Evolutionary conservation across 2,113 vertebrate species (phyloP), one percentile per base, ranked within the genome.

Genomic region (Ginglymostoma cirratum): DNA sequence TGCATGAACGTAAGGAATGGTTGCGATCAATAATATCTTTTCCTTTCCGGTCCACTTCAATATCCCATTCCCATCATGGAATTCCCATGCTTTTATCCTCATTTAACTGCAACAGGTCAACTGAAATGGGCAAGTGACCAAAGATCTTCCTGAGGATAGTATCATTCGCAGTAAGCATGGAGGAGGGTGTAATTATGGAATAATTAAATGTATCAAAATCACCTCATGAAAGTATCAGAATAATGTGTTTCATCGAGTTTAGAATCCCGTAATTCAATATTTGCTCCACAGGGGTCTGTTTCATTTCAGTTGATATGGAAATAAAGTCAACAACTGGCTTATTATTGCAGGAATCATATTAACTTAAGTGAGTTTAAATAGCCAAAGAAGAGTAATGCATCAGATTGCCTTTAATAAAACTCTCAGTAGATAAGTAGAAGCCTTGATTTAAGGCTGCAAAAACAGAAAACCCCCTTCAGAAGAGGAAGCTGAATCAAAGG

Each of bases 311-410:
- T 55, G 48, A 15, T 90, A 90, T 61, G 87, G 87, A 90, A 90
- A 61, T 90, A 90, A 90, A 90, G 87, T 90, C 87, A 90, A 90
- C 87, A 90, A 90, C 87, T 90, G 52, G 87, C 87, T 90, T 90
- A 10, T 90, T 90, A 90, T 61, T 90, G 48, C 30, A 45, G 87
- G 87, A 90, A 90, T 90, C 87, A 65, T 52, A 90, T 90, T 90
- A 90, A 90, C 87, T 2, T 61, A 90, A 90, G 87, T 90, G 87
- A 90, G 87, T 34, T 90, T 90, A n/a, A 90, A 65, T 90, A 65
- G 87, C 24, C 52, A 90, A 65, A 27, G 52, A n/a, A 61, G 30
- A 90, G 48, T 90, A 61, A 90, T 90, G 87, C 1, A 34, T 27
- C 52, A 90, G 87, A 34, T 52, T 61, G 52, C 27, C 87, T 30